phyloP scores from a whole-genome alignment of 2,113 vertebrate genomes.

The Osmerus mordax region DNA sequence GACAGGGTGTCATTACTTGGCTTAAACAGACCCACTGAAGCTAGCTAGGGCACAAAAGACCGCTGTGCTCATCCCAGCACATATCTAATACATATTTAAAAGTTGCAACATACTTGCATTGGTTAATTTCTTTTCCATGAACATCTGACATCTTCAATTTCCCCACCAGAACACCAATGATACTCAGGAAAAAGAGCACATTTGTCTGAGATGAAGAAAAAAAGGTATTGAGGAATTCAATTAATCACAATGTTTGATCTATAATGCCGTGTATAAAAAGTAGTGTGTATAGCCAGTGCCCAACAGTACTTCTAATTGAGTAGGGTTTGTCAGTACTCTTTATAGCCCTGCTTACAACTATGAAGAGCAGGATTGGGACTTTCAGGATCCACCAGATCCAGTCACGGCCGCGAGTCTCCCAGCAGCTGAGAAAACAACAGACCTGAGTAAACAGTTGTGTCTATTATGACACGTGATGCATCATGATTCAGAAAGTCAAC shows the following conservation, averaged over 20 bases:
- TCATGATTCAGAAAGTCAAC: background rate
- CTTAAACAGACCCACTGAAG: no score
- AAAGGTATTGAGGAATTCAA: slow-evolving; percentile 1
- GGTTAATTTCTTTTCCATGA: slow-evolving; percentile 65
- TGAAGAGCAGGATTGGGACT: slow-evolving; percentile 83
- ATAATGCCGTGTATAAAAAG: background rate
- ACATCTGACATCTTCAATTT: slow-evolving; percentile 68
- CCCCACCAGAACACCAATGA: slow-evolving; percentile 66
- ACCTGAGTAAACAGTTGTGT: no score
- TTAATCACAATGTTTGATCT: background rate
- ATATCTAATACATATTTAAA: no score
- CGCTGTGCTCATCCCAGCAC: no score
- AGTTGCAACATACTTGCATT: slow-evolving; percentile 66
- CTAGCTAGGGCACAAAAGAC: no score
- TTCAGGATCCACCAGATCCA: slow-evolving; percentile 92
- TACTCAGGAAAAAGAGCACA: slow-evolving; percentile 69
- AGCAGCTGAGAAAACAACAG: slow-evolving; percentile 71
- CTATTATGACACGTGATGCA: no score
- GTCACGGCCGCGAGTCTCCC: slow-evolving; percentile 81
- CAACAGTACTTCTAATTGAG: no score
- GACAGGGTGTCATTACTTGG: background rate
- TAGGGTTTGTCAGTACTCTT: no score
- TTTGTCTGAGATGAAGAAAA: slow-evolving; percentile 61
- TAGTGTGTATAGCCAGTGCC: background rate
- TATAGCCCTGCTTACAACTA: slow-evolving; percentile 78